phyloP scores from a whole-genome alignment of 2,888 invertebrate genomes.

The Pristionchus maxplancki region DNA sequence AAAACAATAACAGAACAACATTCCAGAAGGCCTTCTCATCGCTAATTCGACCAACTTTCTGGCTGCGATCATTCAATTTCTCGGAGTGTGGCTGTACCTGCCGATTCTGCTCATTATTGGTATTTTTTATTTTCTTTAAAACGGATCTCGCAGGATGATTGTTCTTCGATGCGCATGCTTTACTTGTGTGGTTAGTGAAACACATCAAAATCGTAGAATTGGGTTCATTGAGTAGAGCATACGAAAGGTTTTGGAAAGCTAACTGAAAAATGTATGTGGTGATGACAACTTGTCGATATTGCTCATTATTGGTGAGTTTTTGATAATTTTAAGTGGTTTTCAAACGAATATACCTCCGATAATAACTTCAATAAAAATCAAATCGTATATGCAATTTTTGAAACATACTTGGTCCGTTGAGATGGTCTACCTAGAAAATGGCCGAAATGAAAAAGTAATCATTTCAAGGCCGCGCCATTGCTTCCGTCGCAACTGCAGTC shows the following conservation, averaged over 20 bases:
- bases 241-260: background rate
- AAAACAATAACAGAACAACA: no score
- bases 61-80: slow-evolving; percentile 60
- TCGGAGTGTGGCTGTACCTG: slow-evolving; percentile 58
- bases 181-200: no score
- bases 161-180: no score
- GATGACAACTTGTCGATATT: slow-evolving; percentile 63
- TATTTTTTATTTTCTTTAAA: no score
- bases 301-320: slow-evolving; percentile 59
- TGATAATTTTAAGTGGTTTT: background rate
- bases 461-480: slow-evolving; percentile 56
- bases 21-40: slow-evolving; percentile 66
- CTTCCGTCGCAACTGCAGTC: slow-evolving; percentile 67
- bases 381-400: no score
- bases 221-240: no score
- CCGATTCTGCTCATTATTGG: slow-evolving; percentile 66
- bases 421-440: background rate
- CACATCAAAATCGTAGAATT: no score
- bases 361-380: no score
- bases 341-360: background rate
- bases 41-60: slow-evolving; percentile 62
- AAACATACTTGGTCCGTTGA: no score
- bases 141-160: no score
- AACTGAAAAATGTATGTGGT: no score
- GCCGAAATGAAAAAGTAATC: background rate